A percentile compares a stretch with the other conserved stretches of the same genome.
Conservation (phyloP, 2,797 vertebrate genomes). For the Loriculus beryllinus region DNA sequence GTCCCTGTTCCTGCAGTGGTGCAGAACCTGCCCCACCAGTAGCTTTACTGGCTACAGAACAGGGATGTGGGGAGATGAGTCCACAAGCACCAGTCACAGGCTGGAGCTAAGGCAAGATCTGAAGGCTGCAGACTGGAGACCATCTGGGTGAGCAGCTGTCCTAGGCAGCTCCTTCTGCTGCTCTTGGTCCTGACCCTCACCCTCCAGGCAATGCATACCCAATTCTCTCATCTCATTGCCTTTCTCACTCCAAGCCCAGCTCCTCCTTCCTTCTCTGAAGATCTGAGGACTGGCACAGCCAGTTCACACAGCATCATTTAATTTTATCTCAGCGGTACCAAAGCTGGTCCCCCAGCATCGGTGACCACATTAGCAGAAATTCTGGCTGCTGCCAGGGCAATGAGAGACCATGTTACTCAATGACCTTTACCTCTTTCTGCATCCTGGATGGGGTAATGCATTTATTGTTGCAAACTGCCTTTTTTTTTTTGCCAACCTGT, state of each 20-base stretch:
- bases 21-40: not conserved
- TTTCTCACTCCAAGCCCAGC: not conserved
- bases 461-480: not conserved
- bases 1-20: not conserved
- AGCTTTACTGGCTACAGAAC: not conserved
- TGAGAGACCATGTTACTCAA: not conserved
- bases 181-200: slow-evolving; percentile 51
- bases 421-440: not conserved
- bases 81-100: not conserved
- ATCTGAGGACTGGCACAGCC: not conserved
- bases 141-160: slow-evolving; percentile 63
- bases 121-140: slow-evolving; percentile 27
- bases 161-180: slow-evolving; percentile 51
- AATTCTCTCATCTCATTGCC: not conserved
- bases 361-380: not conserved
- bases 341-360: not conserved
- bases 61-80: not conserved
- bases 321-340: not conserved
- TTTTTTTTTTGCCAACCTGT: not conserved
- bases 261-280: not conserved
- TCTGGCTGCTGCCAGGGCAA: not conserved
- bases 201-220: slow-evolving; percentile 44
- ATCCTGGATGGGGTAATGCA: not conserved
- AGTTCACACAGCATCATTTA: not conserved
- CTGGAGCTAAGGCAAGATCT: slow-evolving; percentile 10